Percentiles rank a stretch among this genome's conserved stretches.
Conservation (phyloP, 2,888 invertebrate genomes). For the Hypena proboscidalis region DNA sequence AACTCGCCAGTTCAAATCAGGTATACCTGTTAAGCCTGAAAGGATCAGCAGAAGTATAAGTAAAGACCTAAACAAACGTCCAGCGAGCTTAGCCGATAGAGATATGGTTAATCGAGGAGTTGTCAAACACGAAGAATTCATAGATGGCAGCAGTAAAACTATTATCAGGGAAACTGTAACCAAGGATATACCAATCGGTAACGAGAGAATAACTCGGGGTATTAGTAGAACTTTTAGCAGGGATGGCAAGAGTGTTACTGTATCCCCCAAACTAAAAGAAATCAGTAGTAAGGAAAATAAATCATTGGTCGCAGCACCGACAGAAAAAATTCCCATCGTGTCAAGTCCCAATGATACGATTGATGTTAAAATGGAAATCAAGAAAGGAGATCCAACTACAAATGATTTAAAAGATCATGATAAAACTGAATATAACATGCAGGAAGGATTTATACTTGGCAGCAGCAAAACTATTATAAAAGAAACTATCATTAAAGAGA, state of each 20-base stretch:
- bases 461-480: slow-evolving; percentile 10
- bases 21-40: slow-evolving; percentile 30
- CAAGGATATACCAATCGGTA: slow-evolving; percentile 7
- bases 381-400: too few species aligned
- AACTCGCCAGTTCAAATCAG: slow-evolving; percentile 18
- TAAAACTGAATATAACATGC: too few species aligned
- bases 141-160: not conserved
- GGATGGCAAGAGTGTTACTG: slow-evolving; percentile 19
- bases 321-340: too few species aligned
- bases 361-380: too few species aligned
- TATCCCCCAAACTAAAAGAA: slow-evolving; percentile 20
- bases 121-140: slow-evolving; percentile 7
- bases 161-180: not conserved
- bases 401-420: too few species aligned
- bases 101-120: slow-evolving; percentile 10
- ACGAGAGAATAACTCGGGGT: slow-evolving; percentile 14
- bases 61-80: slow-evolving; percentile 21
- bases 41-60: slow-evolving; percentile 28
- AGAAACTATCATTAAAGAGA: slow-evolving; percentile 21
- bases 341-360: too few species aligned
- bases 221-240: slow-evolving; percentile 14
- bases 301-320: too few species aligned
- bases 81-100: slow-evolving; percentile 8
- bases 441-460: too few species aligned
- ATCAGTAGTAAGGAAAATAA: slow-evolving; percentile 10